Percentiles rank a stretch among this genome's conserved stretches.
Conservation (phyloP, 2,113 vertebrate genomes). For the Pseudorasbora parva region DNA sequence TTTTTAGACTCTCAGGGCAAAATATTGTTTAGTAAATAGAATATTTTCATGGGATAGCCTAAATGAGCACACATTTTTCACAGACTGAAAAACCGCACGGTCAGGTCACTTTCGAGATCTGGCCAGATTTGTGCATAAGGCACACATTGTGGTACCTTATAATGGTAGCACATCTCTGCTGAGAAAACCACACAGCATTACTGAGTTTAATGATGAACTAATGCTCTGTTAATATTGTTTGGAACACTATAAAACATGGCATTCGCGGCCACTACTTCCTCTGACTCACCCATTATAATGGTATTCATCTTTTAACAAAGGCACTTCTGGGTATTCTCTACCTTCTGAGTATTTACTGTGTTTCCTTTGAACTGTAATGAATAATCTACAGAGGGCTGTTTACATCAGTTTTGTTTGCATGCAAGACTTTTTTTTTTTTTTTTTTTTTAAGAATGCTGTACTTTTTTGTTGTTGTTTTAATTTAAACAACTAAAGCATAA, state of each 20-base stretch:
- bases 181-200: constrained; percentile 48
- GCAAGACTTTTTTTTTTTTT: constrained; percentile 20
- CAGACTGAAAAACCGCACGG: background rate
- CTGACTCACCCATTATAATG: constrained; percentile 46
- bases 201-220: constrained; percentile 36
- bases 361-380: background rate
- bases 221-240: constrained; percentile 27
- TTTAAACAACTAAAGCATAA: background rate
- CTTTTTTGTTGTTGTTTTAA: background rate
- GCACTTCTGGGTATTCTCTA: constrained; percentile 35
- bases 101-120: background rate
- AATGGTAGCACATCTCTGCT: constrained; percentile 38
- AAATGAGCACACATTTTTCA: background rate
- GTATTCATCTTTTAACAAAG: constrained; percentile 46
- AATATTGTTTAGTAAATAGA: background rate
- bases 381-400: background rate
- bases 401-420: constrained; percentile 29
- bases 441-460: background rate
- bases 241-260: constrained; percentile 40
- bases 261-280: constrained; percentile 42
- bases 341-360: constrained; percentile 4
- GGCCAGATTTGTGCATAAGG: constrained; percentile 1
- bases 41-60: background rate
- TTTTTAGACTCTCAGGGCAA: background rate
- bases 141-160: constrained; percentile 29